Conservation (phyloP, 1,140 invertebrate genomes). For the Callitettix versicolor region DNA sequence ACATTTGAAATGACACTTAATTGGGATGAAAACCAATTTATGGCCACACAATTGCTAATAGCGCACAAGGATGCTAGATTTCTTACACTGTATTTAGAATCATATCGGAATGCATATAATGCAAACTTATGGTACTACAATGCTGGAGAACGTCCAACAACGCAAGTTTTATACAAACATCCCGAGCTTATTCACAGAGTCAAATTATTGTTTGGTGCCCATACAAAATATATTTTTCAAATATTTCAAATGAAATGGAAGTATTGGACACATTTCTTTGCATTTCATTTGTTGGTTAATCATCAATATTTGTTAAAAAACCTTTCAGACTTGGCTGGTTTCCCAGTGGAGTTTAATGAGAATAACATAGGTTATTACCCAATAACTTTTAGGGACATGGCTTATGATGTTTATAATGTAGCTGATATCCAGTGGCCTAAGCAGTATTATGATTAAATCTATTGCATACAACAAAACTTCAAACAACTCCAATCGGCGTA, state of each 20-base stretch:
- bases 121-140: slow-evolving; percentile 30
- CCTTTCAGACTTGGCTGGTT: background rate
- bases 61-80: slow-evolving; percentile 26
- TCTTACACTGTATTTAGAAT: slow-evolving; percentile 23
- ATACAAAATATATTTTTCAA: background rate
- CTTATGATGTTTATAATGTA: background rate
- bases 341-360: background rate
- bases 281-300: background rate
- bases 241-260: background rate
- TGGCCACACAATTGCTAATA: slow-evolving; percentile 27
- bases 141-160: slow-evolving; percentile 27
- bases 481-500: too few species aligned
- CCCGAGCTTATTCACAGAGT: slow-evolving; percentile 18
- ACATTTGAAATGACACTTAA: slow-evolving; percentile 34
- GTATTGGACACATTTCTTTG: background rate
- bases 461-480: too few species aligned
- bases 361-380: background rate
- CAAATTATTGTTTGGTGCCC: background rate
- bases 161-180: slow-evolving; percentile 21
- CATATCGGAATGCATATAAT: slow-evolving; percentile 26
- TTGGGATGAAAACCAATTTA: slow-evolving; percentile 25
- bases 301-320: background rate
- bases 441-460: background rate
- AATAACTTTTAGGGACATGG: slow-evolving; percentile 1
- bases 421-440: background rate